Evolutionary conservation across 2,113 vertebrate species (phyloP).

Genomic region (Cettia cetti): DNA sequence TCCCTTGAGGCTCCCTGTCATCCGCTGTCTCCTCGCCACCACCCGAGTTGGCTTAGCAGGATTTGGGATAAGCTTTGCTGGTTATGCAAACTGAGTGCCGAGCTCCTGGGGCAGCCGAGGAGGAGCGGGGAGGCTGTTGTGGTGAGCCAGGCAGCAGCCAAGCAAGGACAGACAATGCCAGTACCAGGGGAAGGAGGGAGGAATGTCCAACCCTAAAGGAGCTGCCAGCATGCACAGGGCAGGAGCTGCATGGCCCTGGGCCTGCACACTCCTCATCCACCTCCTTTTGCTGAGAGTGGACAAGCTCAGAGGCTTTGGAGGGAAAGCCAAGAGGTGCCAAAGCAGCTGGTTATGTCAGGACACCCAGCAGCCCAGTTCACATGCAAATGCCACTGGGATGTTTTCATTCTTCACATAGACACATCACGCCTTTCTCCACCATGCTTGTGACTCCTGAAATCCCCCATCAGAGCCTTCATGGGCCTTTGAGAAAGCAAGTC

Average conservation of each 20-base stretch:
- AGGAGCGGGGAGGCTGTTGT: background rate
- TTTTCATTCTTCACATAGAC: background rate
- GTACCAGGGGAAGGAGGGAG: background rate
- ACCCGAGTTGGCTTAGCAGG: background rate
- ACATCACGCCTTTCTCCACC: fast-evolving
- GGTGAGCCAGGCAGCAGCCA: background rate
- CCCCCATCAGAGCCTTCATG: fast-evolving
- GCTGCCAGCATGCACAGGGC: background rate
- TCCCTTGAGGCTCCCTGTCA: background rate
- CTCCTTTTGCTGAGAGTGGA: background rate
- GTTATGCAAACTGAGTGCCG: background rate
- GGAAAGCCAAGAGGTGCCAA: background rate
- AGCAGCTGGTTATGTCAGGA: background rate
- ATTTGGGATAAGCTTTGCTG: constrained; percentile 10
- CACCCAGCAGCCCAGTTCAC: background rate
- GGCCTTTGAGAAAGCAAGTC: background rate
- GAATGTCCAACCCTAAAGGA: background rate
- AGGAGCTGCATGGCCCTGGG: background rate
- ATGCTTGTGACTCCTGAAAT: background rate
- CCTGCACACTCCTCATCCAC: background rate
- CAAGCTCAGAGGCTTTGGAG: background rate
- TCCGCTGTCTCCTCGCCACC: background rate
- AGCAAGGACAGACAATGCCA: background rate
- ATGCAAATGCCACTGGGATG: background rate
- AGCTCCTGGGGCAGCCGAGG: background rate